Evolutionary conservation across 2,797 vertebrate genomes (phyloP), one percentile per base, ranked within the genome.

Genomic region (Neostethus bicornis): DNA sequence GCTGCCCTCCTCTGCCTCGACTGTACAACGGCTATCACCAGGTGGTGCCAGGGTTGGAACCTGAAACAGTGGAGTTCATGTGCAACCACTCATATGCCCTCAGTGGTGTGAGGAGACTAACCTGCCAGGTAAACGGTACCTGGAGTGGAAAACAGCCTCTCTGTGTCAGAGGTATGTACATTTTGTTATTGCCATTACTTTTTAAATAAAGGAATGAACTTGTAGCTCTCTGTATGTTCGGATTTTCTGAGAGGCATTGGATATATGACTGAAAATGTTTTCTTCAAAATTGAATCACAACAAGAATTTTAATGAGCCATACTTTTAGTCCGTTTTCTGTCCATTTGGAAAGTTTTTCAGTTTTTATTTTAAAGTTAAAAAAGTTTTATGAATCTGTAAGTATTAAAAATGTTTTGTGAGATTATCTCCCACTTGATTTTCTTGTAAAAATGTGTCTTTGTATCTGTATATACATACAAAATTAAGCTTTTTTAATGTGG

Each of bases 81-180:
- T 99, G 96, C 79, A 97, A 98, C 81, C 93, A 93, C 80, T 96
- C 96, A 0, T 96, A 98, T 14, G 91, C 93, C 60, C 92, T 98
- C 29, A 97, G 94, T 38, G 96, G 96, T 20, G 91, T 91, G 2
- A 73, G 89, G 58, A 86, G 84, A 28, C 92, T 95, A 44, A 93
- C 79, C 39, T 99, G 97, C 85, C 94, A 93, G 82, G 81, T 91
- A 0, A 67, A 92, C 21, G 96, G 95, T 47, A 90, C 91, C 58
- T 99, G 97, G 97, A 94, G 93, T 47, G 95, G 95, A 41, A 93
- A 91, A 39, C 95, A 95, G 49, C 96, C 97, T 0, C 67, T 94
- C 47, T 99, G 97, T 84, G 91, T 96, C 61, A 94, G 96, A 96
- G 97, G 97, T 99, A 91, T 21, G 3, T 2, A 1, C 4, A 9